Conservation (phyloP, 2,113 vertebrate genomes). For the Neogale vison region DNA sequence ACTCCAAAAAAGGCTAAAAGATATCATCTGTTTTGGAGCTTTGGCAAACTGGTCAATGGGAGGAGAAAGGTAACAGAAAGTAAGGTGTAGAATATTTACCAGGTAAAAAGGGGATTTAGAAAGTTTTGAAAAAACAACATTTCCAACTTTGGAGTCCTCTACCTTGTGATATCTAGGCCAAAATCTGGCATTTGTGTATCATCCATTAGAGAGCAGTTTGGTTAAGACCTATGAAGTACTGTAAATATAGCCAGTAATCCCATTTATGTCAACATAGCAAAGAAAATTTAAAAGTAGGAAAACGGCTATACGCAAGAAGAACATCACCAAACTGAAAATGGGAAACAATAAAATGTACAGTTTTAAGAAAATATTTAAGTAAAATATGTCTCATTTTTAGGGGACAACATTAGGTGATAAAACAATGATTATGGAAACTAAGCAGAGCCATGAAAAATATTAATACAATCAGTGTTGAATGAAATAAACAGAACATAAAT, state of each 20-base stretch:
- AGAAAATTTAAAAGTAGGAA: background rate
- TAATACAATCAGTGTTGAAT: background rate
- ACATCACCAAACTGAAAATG: conserved; percentile 8
- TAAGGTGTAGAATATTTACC: background rate
- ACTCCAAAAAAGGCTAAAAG: background rate
- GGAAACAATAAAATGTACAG: background rate
- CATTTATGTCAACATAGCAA: background rate
- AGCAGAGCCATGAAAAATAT: background rate
- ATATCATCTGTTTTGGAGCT: background rate
- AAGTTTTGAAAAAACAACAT: background rate
- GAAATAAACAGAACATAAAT: background rate
- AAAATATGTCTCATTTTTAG: background rate
- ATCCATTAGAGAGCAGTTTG: background rate
- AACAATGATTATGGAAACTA: background rate
- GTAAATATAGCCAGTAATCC: background rate
- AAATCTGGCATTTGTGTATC: background rate
- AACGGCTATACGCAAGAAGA: background rate
- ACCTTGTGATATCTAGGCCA: background rate
- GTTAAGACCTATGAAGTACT: background rate
- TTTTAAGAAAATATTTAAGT: background rate
- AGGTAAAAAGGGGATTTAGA: background rate
- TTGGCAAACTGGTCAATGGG: background rate
- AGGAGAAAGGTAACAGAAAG: background rate
- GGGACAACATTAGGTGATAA: background rate
- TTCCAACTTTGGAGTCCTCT: background rate